phyloP scores from a whole-genome alignment of 2,888 invertebrate species.

The Sycophila texana region DNA sequence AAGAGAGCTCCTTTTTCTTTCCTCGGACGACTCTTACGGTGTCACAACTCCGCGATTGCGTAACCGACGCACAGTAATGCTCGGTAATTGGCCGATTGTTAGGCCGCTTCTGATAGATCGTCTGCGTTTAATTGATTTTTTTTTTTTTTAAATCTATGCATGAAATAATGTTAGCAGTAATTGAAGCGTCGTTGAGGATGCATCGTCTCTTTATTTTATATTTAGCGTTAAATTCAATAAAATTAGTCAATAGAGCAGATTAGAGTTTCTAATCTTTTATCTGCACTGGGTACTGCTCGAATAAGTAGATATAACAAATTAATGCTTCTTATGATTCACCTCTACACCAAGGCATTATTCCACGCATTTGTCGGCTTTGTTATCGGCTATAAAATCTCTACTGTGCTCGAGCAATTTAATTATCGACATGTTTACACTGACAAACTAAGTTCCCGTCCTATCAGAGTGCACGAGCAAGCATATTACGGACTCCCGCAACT shows the following conservation, averaged over 20 bases:
- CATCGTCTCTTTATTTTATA: no score
- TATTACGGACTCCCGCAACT: constrained; percentile 13
- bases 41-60: background rate
- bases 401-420: background rate
- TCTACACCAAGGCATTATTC: no score
- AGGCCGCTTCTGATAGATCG: background rate
- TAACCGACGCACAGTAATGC: background rate
- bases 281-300: background rate
- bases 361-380: no score
- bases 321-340: no score
- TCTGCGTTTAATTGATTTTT: background rate
- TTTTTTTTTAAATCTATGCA: background rate
- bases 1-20: background rate
- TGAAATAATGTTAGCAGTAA: no score
- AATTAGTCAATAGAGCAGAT: no score
- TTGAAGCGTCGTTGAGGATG: no score
- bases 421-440: constrained; percentile 12
- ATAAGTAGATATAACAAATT: no score
- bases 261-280: constrained; percentile 16
- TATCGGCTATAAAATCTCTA: background rate
- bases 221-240: no score
- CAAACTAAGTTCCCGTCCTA: constrained; percentile 2
- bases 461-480: background rate
- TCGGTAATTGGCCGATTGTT: background rate
- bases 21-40: background rate